phyloP scores from a whole-genome alignment of 2,888 invertebrate genomes.

The Theodoxus fluviatilis region DNA sequence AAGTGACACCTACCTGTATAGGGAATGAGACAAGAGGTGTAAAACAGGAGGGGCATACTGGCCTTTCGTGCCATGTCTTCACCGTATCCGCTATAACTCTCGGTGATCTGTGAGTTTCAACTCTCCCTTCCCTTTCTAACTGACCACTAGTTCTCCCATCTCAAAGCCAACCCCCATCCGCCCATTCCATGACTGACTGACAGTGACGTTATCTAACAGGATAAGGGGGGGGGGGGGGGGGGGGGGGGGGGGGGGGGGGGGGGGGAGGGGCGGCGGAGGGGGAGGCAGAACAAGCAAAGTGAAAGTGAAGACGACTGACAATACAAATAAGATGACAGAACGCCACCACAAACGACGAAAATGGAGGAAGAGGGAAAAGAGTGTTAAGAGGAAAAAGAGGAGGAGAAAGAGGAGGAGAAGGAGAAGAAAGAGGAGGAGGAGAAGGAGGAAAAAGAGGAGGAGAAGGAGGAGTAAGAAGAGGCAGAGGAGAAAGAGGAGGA shows the following conservation, averaged over 20 bases:
- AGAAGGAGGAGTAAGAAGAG: neutral
- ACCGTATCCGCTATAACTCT: too few relatives aligned
- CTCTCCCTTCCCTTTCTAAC: too few relatives aligned
- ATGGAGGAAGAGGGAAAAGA: neutral
- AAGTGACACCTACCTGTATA: too few relatives aligned
- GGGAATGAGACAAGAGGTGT: too few relatives aligned
- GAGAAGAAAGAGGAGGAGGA: neutral
- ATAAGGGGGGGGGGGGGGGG: neutral
- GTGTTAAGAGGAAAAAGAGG: neutral
- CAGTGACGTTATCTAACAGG: too few relatives aligned
- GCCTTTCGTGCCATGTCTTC: too few relatives aligned
- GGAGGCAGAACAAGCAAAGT: neutral
- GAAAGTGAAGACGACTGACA: slow-evolving; percentile 27
- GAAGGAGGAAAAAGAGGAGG: neutral
- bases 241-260: neutral
- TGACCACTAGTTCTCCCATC: too few relatives aligned
- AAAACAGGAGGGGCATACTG: too few relatives aligned
- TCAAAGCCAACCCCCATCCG: too few relatives aligned
- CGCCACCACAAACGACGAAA: slow-evolving; percentile 20
- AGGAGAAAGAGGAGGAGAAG: neutral
- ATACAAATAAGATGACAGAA: slow-evolving; percentile 27
- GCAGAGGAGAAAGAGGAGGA: neutral
- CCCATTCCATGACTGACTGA: too few relatives aligned
- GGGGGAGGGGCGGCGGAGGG: neutral
- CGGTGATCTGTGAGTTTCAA: too few relatives aligned